phyloP scores from a whole-genome alignment of 2,113 vertebrate species.

The Hyperopisus bebe region DNA sequence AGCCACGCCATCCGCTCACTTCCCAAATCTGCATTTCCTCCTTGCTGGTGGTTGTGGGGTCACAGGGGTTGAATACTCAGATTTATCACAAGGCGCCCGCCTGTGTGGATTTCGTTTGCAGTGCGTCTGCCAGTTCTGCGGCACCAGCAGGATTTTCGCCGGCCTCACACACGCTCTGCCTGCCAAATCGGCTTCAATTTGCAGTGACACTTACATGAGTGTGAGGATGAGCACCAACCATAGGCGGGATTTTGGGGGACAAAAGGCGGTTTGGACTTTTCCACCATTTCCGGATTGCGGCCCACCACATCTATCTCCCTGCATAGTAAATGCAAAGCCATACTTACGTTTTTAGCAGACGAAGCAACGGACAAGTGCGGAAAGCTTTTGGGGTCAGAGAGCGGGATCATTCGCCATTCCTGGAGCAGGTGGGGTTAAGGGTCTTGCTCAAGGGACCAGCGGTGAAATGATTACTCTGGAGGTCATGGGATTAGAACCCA shows the following conservation, averaged over 20 bases:
- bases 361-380: background rate
- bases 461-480: background rate
- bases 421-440: background rate
- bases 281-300: background rate
- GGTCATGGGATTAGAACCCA: background rate
- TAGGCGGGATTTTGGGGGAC: background rate
- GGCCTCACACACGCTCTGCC: background rate
- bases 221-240: background rate
- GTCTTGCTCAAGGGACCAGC: background rate
- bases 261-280: background rate
- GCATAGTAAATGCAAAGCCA: background rate
- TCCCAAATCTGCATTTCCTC: conserved; percentile 14
- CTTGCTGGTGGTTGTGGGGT: background rate
- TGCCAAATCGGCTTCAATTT: background rate
- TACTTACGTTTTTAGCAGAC: background rate
- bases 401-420: background rate
- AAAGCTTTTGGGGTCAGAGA: background rate
- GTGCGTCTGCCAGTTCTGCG: background rate
- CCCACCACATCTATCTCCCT: background rate
- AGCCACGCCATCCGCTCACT: background rate
- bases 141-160: background rate
- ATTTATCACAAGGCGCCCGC: conserved; percentile 22
- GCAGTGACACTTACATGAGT: background rate
- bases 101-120: background rate
- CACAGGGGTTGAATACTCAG: conserved; percentile 26